Base-by-base conservation (phyloP, 1,140 invertebrate species). In the Magallana gigas region DNA sequence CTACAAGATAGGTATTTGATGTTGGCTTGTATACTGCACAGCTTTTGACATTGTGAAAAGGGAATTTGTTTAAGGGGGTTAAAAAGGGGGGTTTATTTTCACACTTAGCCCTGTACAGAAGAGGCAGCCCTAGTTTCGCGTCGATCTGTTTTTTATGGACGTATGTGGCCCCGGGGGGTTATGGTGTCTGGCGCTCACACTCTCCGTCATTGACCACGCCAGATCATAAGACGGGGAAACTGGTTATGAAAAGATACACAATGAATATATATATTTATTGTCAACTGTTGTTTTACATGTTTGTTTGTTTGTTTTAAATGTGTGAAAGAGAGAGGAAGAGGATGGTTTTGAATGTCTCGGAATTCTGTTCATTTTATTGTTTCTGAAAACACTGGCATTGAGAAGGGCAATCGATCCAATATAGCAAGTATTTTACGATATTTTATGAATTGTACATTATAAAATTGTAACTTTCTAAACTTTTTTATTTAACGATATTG, bases 101-200 rank as follows among this genome's bases (percentile, higher is more conserved):
- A 48, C 36, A 48, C 5, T 48, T 48, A 48, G 36, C 36, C 36
- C 36, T 48, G 36, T 48, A 48, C 36, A 48, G 36, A 4, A 48
- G 36, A 48, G 36, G 36, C 36, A 48, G 36, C 36, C 36, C 36
- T 48, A 48, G 2, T 48, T 71, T 71, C 23, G 18, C 29, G 64
- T 23, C 64, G 64, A 71, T 71, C 64, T 71, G 64, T 71, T 18
- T 71, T 71, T 11, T 23, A 18, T 71, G 64, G 9, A 71, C 29
- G 64, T 71, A 18, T 71, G 11, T n/a, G 64, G 18, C 23, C 64
- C 64, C 64, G 64, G 64, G 64, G 64, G 29, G 18, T 71, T 71
- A 11, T 18, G 18, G 18, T 18, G 9, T 71, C 18, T 71, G 18
- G 11, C 6, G 11, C 18, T 48, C 9, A 18, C 64, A 23, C n/a